Conservation (phyloP, 2,113 vertebrate genomes). For the Vimba vimba region DNA sequence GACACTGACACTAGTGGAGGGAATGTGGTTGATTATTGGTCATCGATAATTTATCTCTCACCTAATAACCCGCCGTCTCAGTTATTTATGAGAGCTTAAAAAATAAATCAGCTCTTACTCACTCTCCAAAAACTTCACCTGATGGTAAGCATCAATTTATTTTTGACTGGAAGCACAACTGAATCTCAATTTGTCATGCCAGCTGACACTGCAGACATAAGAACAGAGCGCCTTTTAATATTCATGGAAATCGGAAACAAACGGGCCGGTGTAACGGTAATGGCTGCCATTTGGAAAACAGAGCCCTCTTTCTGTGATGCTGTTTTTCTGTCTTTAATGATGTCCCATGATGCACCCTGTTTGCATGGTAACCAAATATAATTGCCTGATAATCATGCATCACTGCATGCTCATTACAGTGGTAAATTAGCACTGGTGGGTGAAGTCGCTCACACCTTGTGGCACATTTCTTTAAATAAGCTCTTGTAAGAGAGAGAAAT, state of each 20-base stretch:
- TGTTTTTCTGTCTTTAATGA: constrained; percentile 68
- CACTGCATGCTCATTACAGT: constrained; percentile 73
- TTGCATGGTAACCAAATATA: constrained; percentile 78
- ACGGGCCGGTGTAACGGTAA: constrained; percentile 54
- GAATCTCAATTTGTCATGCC: constrained; percentile 36
- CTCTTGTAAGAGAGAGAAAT: constrained; percentile 48
- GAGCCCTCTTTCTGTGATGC: constrained; percentile 35
- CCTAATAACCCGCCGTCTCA: not conserved
- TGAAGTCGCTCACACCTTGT: constrained; percentile 59
- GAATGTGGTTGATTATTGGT: not conserved
- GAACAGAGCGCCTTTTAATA: constrained; percentile 42
- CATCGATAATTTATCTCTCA: not conserved
- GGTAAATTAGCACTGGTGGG: constrained; percentile 71
- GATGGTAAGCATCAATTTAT: constrained; percentile 42
- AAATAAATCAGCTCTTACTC: constrained; percentile 4
- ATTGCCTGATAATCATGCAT: constrained; percentile 78
- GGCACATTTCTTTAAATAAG: constrained; percentile 58
- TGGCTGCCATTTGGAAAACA: constrained; percentile 46
- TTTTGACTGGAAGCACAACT: constrained; percentile 20
- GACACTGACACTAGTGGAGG: not conserved
- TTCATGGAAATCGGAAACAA: constrained; percentile 31
- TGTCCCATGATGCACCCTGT: constrained; percentile 71
- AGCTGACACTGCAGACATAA: constrained; percentile 31
- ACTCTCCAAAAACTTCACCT: constrained; percentile 14
- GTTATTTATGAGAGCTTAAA: not conserved